Percentiles rank a stretch among this genome's conserved stretches.
These are phyloP conservation scores for Drosophila tanythrix DNA, from an alignment of 2,888 invertebrate species.

Conservation along the genomic window DNA sequence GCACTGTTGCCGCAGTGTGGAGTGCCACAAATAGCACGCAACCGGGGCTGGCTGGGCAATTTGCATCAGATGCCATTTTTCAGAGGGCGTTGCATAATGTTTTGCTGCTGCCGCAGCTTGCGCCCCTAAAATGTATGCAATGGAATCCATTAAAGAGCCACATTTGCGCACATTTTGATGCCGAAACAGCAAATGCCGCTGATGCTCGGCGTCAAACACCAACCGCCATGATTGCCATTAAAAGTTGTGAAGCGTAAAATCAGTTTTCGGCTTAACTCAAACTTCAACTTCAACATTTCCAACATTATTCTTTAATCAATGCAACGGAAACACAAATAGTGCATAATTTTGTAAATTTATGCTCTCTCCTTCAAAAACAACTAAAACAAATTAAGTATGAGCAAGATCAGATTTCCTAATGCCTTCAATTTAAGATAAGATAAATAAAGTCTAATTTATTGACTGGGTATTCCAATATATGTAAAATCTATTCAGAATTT, in stretches of 20 bases:
- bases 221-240: conserved; percentile 55
- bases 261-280: conserved; percentile 49
- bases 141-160: conserved; percentile 62
- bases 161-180: conserved; percentile 69
- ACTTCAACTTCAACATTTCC: conserved; percentile 24
- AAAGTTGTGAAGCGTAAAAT: conserved; percentile 71
- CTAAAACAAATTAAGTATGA: neutral
- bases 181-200: conserved; percentile 17
- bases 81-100: conserved; percentile 67
- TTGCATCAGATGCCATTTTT: conserved; percentile 70
- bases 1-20: conserved; percentile 55
- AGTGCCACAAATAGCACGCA: conserved; percentile 49
- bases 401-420: neutral
- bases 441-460: neutral
- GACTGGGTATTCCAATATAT: neutral
- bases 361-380: neutral
- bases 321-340: neutral
- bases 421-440: neutral
- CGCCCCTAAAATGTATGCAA: conserved; percentile 54
- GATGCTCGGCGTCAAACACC: conserved; percentile 24
- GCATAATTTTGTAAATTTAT: neutral
- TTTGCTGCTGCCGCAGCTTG: conserved; percentile 32
- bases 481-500: neutral
- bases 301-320: conserved; percentile 30
- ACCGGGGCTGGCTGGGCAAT: conserved; percentile 41